Conservation (phyloP, 2,888 invertebrate genomes). For the Pseudococcus viburni region DNA sequence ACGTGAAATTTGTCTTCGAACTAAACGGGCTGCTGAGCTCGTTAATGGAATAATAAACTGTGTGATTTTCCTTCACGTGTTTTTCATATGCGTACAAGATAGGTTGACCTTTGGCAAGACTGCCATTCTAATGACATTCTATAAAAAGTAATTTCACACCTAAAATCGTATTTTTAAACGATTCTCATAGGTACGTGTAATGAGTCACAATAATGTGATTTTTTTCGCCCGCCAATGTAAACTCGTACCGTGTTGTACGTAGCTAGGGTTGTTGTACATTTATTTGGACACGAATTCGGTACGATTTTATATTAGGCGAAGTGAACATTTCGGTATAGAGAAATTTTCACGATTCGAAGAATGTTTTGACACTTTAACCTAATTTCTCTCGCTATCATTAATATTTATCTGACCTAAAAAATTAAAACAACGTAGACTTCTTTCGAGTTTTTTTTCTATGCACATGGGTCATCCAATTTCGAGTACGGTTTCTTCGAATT, state of each 20-base stretch:
- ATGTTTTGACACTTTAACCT: slow-evolving; percentile 22
- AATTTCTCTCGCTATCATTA: slow-evolving; percentile 40
- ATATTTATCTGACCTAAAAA: slow-evolving; percentile 54
- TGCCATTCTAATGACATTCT: slow-evolving; percentile 46
- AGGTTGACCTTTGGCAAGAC: slow-evolving; percentile 49
- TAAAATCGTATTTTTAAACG: slow-evolving; percentile 45
- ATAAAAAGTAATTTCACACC: slow-evolving; percentile 50
- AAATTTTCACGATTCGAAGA: slow-evolving; percentile 5
- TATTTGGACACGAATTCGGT: neutral
- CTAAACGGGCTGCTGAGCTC: slow-evolving; percentile 27
- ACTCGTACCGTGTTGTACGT: neutral
- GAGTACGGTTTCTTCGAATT: neutral
- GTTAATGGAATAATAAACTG: slow-evolving; percentile 49
- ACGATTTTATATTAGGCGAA: too few species aligned
- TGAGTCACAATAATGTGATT: neutral
- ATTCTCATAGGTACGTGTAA: neutral
- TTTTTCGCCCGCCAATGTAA: neutral
- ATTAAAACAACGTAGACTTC: neutral
- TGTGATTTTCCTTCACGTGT: slow-evolving; percentile 55
- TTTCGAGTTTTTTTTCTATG: neutral
- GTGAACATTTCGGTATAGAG: neutral
- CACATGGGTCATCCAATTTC: neutral
- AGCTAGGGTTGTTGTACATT: neutral
- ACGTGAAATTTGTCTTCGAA: slow-evolving; percentile 17
- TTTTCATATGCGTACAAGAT: slow-evolving; percentile 24